Conservation (phyloP, 2,113 vertebrate genomes). For the Cheirogaleus medius region DNA sequence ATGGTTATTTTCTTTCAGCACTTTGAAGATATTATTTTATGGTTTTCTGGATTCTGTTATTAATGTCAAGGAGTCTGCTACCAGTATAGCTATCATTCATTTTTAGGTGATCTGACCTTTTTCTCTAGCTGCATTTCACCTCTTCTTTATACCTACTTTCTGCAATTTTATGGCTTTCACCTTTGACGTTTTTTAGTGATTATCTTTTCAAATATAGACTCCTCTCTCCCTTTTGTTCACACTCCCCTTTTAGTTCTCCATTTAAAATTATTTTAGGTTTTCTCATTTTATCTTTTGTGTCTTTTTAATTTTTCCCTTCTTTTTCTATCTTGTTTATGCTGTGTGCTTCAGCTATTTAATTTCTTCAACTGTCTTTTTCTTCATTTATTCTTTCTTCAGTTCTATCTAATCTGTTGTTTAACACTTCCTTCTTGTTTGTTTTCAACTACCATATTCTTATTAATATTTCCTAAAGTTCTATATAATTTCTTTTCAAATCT, state of each 20-base stretch:
- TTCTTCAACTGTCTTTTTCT: not conserved
- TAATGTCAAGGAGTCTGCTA: not conserved
- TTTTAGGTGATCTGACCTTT: not conserved
- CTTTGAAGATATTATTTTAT: not conserved
- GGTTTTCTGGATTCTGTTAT: not conserved
- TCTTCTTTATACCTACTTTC: not conserved
- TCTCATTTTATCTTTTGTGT: not conserved
- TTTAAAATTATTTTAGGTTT: not conserved
- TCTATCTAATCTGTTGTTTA: not conserved
- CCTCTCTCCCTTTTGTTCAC: not conserved
- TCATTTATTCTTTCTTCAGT: not conserved
- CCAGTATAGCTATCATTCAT: not conserved
- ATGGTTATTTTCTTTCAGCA: not conserved
- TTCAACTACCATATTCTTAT: not conserved
- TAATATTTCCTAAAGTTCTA: not conserved
- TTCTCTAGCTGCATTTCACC: not conserved
- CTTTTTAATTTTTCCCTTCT: not conserved
- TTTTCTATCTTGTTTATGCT: not conserved
- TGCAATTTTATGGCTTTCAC: not conserved
- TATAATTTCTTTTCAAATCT: not conserved
- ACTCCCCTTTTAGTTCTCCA: not conserved
- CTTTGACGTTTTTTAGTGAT: not conserved
- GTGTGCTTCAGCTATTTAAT: not conserved
- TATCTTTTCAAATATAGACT: not conserved
- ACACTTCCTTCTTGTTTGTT: not conserved